Percentiles rank a stretch among this genome's conserved stretches.
Evolutionary conservation across 2,888 invertebrate genomes (phyloP).

Genomic region (Melinaea menophilus): DNA sequence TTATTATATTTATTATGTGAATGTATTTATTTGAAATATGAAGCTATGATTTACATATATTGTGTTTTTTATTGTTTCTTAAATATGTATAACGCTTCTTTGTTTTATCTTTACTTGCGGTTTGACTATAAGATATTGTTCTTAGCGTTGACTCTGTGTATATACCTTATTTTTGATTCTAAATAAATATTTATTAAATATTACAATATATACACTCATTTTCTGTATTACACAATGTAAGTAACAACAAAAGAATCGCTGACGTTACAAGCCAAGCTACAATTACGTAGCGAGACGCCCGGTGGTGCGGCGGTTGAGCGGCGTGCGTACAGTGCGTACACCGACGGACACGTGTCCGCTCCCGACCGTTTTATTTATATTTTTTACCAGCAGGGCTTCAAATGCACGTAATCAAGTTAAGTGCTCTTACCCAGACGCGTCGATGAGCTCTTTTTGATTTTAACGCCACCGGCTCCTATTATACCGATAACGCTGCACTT

Average conservation of each 20-base stretch:
- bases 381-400: conserved; percentile 52
- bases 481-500: conserved; percentile 59
- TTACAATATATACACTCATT: conserved; percentile 5
- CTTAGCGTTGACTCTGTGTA: too few species aligned
- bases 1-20: too few species aligned
- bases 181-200: background rate
- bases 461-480: conserved; percentile 47
- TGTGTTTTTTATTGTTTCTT: too few species aligned
- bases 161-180: too few species aligned
- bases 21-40: too few species aligned
- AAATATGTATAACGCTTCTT: too few species aligned
- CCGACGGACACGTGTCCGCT: conserved; percentile 33
- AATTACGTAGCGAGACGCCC: conserved; percentile 56
- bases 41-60: too few species aligned
- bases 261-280: conserved; percentile 46
- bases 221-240: conserved; percentile 6
- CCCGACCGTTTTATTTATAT: conserved; percentile 41
- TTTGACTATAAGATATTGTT: too few species aligned
- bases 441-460: conserved; percentile 69
- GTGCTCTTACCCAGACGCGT: conserved; percentile 65
- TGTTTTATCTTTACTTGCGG: too few species aligned
- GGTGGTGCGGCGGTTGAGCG: conserved; percentile 42
- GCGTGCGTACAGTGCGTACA: conserved; percentile 5
- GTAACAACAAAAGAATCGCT: conserved; percentile 15
- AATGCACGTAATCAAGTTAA: conserved; percentile 74